phyloP scores from a whole-genome alignment of 1,140 invertebrate genomes.

The Lucilia cuprina region DNA sequence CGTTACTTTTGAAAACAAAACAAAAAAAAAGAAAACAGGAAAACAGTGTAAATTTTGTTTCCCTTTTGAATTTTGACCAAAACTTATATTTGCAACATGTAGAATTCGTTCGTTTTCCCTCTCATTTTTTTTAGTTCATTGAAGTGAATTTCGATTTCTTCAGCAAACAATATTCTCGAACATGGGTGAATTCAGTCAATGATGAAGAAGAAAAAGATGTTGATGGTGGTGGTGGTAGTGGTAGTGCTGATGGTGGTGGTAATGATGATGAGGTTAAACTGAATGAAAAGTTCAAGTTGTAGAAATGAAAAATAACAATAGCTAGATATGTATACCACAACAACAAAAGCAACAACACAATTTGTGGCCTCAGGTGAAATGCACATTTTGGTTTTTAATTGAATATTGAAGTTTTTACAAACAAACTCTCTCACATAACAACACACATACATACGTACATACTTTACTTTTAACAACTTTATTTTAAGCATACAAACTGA shows the following conservation, averaged over 20 bases:
- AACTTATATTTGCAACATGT: background rate
- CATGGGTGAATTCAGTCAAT: background rate
- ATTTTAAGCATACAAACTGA: background rate
- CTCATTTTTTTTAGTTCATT: background rate
- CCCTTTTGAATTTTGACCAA: background rate
- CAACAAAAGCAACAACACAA: background rate
- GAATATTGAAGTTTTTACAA: constrained; percentile 2
- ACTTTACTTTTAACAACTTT: background rate
- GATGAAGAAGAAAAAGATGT: no score
- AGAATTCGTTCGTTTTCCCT: background rate
- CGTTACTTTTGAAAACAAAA: no score
- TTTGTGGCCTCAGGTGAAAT: background rate
- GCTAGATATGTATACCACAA: background rate
- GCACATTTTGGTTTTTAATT: constrained; percentile 2
- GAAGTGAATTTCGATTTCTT: background rate
- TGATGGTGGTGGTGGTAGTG: background rate
- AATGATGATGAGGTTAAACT: background rate
- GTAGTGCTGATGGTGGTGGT: background rate
- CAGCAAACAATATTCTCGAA: background rate
- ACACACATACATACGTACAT: background rate
- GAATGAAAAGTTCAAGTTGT: background rate
- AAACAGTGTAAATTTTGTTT: no score
- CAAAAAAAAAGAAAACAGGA: no score
- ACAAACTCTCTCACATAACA: background rate
- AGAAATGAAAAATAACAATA: background rate